Percentiles rank a stretch among this genome's conserved stretches.
Conservation (phyloP, 2,797 vertebrate genomes). For the Bradypus variegatus region DNA sequence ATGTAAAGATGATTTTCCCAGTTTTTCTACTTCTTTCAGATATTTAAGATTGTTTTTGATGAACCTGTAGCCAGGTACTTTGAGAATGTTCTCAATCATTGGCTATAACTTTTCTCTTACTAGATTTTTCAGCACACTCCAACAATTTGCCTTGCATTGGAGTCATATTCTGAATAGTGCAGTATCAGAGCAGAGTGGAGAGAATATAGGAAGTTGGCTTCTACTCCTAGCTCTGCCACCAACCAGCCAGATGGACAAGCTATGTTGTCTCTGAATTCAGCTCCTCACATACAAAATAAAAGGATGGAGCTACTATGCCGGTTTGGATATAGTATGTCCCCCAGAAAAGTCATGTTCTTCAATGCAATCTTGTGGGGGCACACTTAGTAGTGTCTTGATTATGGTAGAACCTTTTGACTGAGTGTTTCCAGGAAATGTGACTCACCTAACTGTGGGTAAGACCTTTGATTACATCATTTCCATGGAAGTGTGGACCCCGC, state of each 20-base stretch:
- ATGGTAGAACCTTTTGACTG: too few relatives aligned
- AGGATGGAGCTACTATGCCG: not conserved
- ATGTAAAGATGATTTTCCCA: not conserved
- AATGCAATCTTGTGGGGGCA: too few relatives aligned
- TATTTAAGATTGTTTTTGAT: not conserved
- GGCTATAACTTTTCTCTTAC: not conserved
- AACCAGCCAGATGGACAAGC: not conserved
- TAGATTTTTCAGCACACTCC: too few relatives aligned
- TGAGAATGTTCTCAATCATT: too few relatives aligned
- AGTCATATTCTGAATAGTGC: not conserved
- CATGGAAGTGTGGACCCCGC: too few relatives aligned
- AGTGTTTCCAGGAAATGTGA: too few relatives aligned
- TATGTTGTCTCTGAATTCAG: not conserved
- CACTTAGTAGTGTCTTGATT: too few relatives aligned
- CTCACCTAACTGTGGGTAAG: too few relatives aligned
- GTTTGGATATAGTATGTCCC: too few relatives aligned
- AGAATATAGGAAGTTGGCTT: not conserved
- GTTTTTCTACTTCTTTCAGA: not conserved
- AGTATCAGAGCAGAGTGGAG: fast-evolving
- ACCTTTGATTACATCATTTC: too few relatives aligned
- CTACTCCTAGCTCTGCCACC: not conserved
- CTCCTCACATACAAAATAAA: not conserved
- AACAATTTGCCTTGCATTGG: not conserved
- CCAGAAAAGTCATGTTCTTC: too few relatives aligned
- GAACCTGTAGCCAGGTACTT: not conserved